A percentile compares a stretch with the other conserved stretches of the same genome.
Conservation (phyloP, 1,140 invertebrate species). For the Drosophila elegans region DNA sequence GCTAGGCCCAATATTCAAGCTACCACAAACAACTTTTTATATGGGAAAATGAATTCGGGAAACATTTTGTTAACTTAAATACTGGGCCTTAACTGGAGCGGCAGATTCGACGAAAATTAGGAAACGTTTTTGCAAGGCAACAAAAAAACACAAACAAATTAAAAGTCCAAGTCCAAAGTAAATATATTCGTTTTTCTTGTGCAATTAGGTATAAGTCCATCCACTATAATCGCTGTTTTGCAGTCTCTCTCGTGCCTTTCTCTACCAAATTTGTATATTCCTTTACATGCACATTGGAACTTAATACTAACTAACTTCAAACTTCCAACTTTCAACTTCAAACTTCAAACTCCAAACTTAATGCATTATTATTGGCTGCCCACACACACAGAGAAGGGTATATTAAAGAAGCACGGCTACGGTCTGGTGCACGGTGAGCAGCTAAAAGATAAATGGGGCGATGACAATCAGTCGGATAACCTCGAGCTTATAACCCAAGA, state of each 20-base stretch:
- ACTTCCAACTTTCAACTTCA: too few species aligned
- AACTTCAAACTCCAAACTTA: conserved; percentile 4
- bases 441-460: conserved; percentile 89
- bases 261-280: conserved; percentile 75
- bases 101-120: not conserved
- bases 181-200: conserved; percentile 18
- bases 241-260: conserved; percentile 61
- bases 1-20: too few species aligned
- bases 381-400: conserved; percentile 91
- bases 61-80: too few species aligned
- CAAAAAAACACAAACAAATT: not conserved
- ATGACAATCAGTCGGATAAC: conserved; percentile 90
- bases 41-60: too few species aligned
- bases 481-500: conserved; percentile 90
- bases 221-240: conserved; percentile 35
- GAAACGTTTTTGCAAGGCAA: not conserved
- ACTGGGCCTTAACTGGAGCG: too few species aligned
- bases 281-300: conserved; percentile 69
- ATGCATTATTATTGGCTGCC: conserved; percentile 54
- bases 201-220: conserved; percentile 30
- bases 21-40: too few species aligned
- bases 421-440: conserved; percentile 89
- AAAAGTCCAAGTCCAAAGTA: not conserved
- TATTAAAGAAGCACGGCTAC: conserved; percentile 94
- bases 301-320: conserved; percentile 10